Conservation (phyloP, 2,797 vertebrate genomes). For the Syngnathus acus region DNA sequence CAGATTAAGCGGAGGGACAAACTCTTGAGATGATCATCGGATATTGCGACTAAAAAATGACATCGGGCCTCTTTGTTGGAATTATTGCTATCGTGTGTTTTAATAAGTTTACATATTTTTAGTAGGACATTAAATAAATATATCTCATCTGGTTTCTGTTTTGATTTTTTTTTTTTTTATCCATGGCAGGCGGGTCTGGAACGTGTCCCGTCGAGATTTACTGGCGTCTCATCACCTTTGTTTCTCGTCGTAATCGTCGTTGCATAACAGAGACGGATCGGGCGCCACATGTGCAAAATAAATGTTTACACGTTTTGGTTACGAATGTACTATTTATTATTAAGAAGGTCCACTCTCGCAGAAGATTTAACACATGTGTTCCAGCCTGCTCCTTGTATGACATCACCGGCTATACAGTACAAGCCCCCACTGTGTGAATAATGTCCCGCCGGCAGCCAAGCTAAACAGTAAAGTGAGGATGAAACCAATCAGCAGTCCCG, state of each 20-base stretch:
- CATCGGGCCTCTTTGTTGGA: too few relatives aligned
- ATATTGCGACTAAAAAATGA: too few relatives aligned
- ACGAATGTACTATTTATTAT: slow-evolving; percentile 25
- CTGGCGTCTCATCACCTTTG: not conserved
- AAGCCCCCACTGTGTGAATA: not conserved
- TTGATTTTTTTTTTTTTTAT: not conserved
- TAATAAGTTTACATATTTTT: too few relatives aligned
- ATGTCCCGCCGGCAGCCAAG: slow-evolving; percentile 2
- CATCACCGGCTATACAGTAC: slow-evolving; percentile 13
- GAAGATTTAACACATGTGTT: slow-evolving; percentile 16
- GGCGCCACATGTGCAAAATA: not conserved
- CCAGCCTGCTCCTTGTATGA: slow-evolving; percentile 18
- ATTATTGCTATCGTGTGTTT: too few relatives aligned
- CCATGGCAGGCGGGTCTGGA: not conserved
- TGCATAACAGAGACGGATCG: not conserved
- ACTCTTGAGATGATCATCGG: too few relatives aligned
- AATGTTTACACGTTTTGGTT: not conserved
- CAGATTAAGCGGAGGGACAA: too few relatives aligned
- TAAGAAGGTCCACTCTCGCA: slow-evolving; percentile 26
- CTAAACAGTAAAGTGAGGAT: slow-evolving; percentile 7
- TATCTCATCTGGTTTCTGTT: not conserved
- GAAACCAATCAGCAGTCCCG: slow-evolving; percentile 25
- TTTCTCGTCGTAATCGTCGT: not conserved
- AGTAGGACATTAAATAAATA: not conserved
- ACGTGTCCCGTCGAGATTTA: not conserved